A percentile compares a stretch with the other conserved stretches of the same genome.
These are phyloP conservation scores for Sialis fuliginosa DNA, from an alignment of 2,888 invertebrate genomes.

Conservation along the genomic window DNA sequence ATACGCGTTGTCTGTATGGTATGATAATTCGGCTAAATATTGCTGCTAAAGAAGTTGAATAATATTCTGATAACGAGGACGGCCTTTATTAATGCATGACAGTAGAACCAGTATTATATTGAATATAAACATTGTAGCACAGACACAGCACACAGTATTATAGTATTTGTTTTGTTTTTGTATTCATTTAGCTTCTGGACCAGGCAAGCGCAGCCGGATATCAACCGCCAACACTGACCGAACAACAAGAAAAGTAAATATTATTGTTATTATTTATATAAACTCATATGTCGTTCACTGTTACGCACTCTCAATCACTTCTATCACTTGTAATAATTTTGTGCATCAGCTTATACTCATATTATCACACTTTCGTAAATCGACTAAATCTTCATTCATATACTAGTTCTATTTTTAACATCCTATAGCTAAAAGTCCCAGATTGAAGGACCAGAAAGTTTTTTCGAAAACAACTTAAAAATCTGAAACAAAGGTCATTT, in stretches of 20 bases:
- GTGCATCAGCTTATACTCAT: no score
- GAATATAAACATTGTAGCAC: no score
- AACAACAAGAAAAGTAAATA: conserved; percentile 43
- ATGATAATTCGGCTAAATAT: neutral
- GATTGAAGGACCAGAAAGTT: no score
- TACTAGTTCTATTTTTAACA: no score
- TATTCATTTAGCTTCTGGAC: conserved; percentile 51
- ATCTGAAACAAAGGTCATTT: no score
- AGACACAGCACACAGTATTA: conserved; percentile 1
- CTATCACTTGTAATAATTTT: no score
- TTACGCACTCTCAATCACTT: no score
- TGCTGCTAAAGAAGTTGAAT: neutral
- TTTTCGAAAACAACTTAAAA: no score
- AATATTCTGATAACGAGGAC: neutral
- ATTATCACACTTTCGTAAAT: no score
- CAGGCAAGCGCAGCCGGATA: conserved; percentile 36
- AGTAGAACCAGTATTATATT: neutral
- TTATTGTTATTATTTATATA: conserved; percentile 17
- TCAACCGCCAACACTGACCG: conserved; percentile 32
- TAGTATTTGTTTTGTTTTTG: conserved; percentile 31
- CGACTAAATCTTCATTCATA: no score
- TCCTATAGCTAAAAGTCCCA: no score
- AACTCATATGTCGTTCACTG: neutral
- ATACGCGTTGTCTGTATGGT: conserved; percentile 7
- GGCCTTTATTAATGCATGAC: neutral